Percentiles rank a stretch among this genome's conserved stretches.
Conservation (phyloP, 2,797 vertebrate genomes). For the Microchirus variegatus region DNA sequence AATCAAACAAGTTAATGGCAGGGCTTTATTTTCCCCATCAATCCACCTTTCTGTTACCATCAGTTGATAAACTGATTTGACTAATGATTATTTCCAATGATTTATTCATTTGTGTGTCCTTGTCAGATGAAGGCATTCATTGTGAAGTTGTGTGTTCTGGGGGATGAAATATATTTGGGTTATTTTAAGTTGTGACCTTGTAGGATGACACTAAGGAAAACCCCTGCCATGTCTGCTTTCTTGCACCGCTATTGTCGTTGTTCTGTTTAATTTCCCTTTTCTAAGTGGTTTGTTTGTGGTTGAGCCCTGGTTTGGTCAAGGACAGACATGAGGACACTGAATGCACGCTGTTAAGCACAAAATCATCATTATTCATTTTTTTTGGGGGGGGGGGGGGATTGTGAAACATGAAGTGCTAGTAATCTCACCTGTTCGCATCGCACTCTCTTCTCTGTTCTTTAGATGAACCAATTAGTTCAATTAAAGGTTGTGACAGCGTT, state of each 20-base stretch:
- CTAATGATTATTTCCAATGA: conserved; percentile 7
- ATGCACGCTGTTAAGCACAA: conserved; percentile 44
- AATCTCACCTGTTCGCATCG: conserved; percentile 23
- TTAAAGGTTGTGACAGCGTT: conserved; percentile 23
- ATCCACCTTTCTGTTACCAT: conserved; percentile 9
- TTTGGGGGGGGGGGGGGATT: no score
- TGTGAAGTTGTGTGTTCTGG: conserved; percentile 5
- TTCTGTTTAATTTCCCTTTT: conserved; percentile 74
- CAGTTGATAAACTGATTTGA: not conserved
- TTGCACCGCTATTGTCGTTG: conserved; percentile 66
- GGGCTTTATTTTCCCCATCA: conserved; percentile 32
- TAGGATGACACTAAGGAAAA: conserved; percentile 63
- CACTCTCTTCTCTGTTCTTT: not conserved
- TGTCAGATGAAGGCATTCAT: no score
- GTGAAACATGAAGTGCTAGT: conserved; percentile 8
- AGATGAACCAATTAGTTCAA: conserved; percentile 19
- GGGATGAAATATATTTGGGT: conserved; percentile 22
- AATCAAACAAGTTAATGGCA: conserved; percentile 23
- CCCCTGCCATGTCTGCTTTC: conserved; percentile 62
- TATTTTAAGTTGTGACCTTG: conserved; percentile 64
- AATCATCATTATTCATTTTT: conserved; percentile 36
- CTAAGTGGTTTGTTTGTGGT: conserved; percentile 77
- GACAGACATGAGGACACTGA: conserved; percentile 57
- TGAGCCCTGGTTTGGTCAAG: conserved; percentile 64
- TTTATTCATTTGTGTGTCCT: no score